A percentile compares a stretch with the other conserved stretches of the same genome.
phyloP scores from a whole-genome alignment of 2,888 invertebrate genomes.

The Enoplolaimus lenunculus region DNA sequence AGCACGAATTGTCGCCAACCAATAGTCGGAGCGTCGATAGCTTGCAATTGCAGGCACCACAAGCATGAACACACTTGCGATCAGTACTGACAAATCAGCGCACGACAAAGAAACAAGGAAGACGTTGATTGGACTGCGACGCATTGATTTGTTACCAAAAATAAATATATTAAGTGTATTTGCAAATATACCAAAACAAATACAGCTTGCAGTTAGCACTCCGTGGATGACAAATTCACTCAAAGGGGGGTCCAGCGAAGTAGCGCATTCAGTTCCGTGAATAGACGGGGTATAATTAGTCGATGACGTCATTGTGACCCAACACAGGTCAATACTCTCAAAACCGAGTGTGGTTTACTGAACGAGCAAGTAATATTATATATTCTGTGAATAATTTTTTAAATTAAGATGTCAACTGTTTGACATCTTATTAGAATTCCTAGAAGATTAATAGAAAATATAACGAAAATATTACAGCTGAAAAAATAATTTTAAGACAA shows the following conservation, averaged over 20 bases:
- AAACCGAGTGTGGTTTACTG: too few species aligned
- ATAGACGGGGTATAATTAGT: too few species aligned
- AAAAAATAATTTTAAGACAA: too few species aligned
- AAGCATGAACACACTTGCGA: conserved; percentile 12
- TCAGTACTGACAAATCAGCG: neutral
- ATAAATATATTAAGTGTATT: conserved; percentile 1
- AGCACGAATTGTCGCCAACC: neutral
- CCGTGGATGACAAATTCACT: conserved; percentile 3
- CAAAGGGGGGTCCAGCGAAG: neutral
- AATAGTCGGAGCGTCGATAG: neutral
- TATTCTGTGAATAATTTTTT: too few species aligned
- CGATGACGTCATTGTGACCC: too few species aligned
- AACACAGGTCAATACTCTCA: too few species aligned
- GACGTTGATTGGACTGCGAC: neutral
- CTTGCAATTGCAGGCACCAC: neutral
- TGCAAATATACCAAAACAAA: neutral
- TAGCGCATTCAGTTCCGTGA: too few species aligned
- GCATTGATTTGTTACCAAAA: neutral
- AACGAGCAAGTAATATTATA: too few species aligned
- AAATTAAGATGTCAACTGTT: too few species aligned
- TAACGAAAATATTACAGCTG: too few species aligned
- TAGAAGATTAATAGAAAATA: too few species aligned
- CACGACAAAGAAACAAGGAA: neutral
- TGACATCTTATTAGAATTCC: too few species aligned
- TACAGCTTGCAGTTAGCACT: neutral